Percentiles rank a stretch among this genome's conserved stretches.
phyloP scores from a whole-genome alignment of 2,888 invertebrate species.

The Sinotaia quadrata region DNA sequence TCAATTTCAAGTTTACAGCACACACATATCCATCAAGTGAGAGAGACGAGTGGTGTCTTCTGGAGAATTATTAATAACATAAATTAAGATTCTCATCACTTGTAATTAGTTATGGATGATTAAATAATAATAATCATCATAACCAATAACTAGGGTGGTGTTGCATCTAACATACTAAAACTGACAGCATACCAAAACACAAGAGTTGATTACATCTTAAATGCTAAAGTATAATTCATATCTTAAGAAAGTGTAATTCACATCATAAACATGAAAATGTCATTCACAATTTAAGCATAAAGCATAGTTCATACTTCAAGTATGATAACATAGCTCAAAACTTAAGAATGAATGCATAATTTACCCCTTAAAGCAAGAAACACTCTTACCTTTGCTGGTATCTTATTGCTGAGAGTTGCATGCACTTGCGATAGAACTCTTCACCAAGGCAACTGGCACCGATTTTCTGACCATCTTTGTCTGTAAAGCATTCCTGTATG shows the following conservation, averaged over 20 bases:
- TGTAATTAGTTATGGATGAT: too few relatives aligned
- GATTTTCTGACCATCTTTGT: not conserved
- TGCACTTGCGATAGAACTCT: conserved; percentile 49
- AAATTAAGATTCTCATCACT: too few relatives aligned
- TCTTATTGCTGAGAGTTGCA: conserved; percentile 45
- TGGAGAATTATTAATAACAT: too few relatives aligned
- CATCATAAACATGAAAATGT: not conserved
- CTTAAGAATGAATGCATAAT: not conserved
- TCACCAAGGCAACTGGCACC: conserved; percentile 22
- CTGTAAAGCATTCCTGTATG: conserved; percentile 39
- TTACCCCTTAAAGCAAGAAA: not conserved
- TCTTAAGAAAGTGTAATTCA: not conserved
- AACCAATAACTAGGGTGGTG: too few relatives aligned
- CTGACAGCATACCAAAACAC: too few relatives aligned
- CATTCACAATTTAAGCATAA: not conserved
- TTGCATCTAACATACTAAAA: too few relatives aligned
- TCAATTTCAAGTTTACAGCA: too few relatives aligned
- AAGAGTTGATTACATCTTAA: too few relatives aligned
- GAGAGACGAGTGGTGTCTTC: too few relatives aligned
- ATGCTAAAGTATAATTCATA: too few relatives aligned
- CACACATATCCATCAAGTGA: too few relatives aligned
- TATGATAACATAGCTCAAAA: not conserved
- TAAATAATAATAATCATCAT: too few relatives aligned
- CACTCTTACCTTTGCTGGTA: conserved; percentile 50
- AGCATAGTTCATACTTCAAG: not conserved